These are phyloP conservation scores for Chaetodon trifascialis DNA, from an alignment of 2,113 vertebrate species.

Conservation along the genomic window DNA sequence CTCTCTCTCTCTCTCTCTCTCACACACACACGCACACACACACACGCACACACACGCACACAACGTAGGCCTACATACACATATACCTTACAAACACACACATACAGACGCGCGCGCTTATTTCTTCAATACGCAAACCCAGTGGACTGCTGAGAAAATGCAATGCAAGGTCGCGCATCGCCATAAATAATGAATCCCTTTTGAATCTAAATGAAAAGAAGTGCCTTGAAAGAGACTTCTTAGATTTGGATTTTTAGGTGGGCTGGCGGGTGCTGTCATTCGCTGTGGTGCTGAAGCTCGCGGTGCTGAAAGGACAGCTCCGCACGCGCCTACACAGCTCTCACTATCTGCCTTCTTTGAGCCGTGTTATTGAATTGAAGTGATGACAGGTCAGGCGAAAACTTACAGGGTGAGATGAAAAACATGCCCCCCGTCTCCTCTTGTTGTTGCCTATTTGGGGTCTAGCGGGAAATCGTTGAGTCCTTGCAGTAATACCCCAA, in stretches of 20 bases:
- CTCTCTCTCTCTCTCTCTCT: constrained; percentile 18
- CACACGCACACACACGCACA: neutral
- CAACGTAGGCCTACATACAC: neutral
- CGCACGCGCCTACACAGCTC: constrained; percentile 69
- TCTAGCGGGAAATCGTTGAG: neutral
- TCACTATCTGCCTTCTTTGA: constrained; percentile 49
- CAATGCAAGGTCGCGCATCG: constrained; percentile 58
- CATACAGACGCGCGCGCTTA: neutral
- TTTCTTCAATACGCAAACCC: constrained; percentile 26
- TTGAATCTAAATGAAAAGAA: constrained; percentile 51
- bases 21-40: neutral
- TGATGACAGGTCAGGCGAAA: constrained; percentile 51
- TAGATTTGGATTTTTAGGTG: constrained; percentile 8
- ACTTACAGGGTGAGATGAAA: constrained; percentile 36
- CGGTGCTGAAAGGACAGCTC: constrained; percentile 87
- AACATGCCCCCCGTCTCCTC: constrained; percentile 1
- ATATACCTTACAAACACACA: neutral
- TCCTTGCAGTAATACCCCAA: neutral
- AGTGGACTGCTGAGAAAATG: constrained; percentile 41
- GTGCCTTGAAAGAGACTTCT: constrained; percentile 38
- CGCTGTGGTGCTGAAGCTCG: constrained; percentile 76
- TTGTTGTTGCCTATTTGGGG: constrained; percentile 10
- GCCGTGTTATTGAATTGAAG: constrained; percentile 45
- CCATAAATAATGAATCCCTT: constrained; percentile 49
- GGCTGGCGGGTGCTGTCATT: constrained; percentile 72